Percentiles rank a stretch among this genome's conserved stretches.
Evolutionary conservation across 2,113 vertebrate species (phyloP).

Genomic region (Oceanodroma tethys): DNA sequence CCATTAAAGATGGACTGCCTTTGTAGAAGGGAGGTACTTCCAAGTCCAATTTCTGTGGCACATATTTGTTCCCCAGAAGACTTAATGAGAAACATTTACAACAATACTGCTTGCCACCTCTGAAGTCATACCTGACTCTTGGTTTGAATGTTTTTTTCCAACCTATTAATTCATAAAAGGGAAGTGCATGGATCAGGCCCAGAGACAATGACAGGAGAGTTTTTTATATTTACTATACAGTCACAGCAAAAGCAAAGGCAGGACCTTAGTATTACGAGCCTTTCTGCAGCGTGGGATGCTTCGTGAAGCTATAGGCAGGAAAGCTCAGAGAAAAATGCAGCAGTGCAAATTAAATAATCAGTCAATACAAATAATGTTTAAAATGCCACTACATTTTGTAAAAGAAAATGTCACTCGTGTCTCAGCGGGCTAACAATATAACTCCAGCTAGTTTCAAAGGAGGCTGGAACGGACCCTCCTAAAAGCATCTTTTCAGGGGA

Average conservation of each 20-base stretch:
- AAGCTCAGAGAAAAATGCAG: background rate
- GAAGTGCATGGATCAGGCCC: background rate
- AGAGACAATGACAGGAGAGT: background rate
- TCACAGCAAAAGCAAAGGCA: background rate
- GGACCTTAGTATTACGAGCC: background rate
- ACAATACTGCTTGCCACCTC: background rate
- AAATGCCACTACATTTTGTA: background rate
- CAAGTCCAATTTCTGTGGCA: background rate
- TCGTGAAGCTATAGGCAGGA: background rate
- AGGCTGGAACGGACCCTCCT: background rate
- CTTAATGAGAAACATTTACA: background rate
- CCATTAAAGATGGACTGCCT: background rate
- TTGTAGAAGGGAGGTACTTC: background rate
- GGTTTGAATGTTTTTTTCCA: background rate
- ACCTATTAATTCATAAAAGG: background rate
- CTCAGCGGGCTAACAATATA: background rate
- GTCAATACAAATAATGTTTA: background rate
- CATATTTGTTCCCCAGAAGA: background rate
- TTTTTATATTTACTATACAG: background rate
- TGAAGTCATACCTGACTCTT: background rate
- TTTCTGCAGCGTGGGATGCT: background rate
- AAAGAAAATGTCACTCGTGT: background rate
- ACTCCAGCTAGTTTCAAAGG: background rate
- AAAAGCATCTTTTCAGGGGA: background rate
- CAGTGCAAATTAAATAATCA: background rate